A percentile compares a stretch with the other conserved stretches of the same genome.
These are phyloP conservation scores for Zosterops pallidus DNA, from an alignment of 2,113 vertebrate genomes.

Conservation along the genomic window DNA sequence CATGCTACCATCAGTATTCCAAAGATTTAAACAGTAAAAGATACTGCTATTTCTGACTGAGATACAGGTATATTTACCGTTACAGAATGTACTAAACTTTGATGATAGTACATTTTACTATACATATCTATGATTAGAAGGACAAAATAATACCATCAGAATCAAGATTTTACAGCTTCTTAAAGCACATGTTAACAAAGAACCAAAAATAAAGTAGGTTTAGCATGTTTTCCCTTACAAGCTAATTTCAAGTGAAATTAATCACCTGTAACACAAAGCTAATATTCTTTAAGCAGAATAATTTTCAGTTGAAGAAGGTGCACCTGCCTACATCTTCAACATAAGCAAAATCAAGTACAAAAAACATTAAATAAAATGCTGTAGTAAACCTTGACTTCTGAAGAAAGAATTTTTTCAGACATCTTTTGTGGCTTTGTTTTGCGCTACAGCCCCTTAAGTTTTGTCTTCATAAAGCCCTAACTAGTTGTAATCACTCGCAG, in stretches of 20 bases:
- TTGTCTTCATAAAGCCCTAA: conserved; percentile 85
- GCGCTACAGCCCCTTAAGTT: conserved; percentile 83
- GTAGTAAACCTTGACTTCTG: conserved; percentile 76
- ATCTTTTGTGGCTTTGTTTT: conserved; percentile 87
- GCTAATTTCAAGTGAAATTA: conserved; percentile 66
- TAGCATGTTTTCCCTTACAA: conserved; percentile 61
- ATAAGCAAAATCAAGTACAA: conserved; percentile 80
- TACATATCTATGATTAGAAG: neutral
- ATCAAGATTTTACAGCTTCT: conserved; percentile 26
- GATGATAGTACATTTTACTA: neutral
- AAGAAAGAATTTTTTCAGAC: conserved; percentile 79
- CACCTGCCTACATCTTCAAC: conserved; percentile 86
- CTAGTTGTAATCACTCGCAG: conserved; percentile 89
- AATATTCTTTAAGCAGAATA: conserved; percentile 68
- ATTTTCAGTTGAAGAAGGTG: conserved; percentile 79
- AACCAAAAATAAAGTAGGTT: conserved; percentile 44
- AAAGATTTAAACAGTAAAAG: neutral
- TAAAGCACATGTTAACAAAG: conserved; percentile 10
- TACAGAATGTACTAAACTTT: neutral
- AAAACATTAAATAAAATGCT: conserved; percentile 70
- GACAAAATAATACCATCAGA: neutral
- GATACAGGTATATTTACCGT: neutral
- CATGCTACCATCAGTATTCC: neutral
- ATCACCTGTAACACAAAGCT: conserved; percentile 65
- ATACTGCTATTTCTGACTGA: neutral